Base-by-base conservation (phyloP, 2,113 vertebrate species). In the Carassius auratus region DNA sequence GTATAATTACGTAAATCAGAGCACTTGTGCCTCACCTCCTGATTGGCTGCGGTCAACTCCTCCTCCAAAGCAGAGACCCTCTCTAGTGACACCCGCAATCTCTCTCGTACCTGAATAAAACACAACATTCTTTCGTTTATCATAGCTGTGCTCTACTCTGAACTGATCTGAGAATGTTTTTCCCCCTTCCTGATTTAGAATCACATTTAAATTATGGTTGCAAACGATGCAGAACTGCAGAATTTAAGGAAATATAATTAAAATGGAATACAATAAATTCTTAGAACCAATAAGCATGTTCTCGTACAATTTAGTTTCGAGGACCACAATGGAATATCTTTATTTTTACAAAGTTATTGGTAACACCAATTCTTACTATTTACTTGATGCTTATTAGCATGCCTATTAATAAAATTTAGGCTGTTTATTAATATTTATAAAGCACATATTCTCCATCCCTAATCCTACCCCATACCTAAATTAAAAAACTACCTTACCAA, bases 1-100 rank as follows among this genome's bases (percentile, higher is more conserved):
- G 17, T 78, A 15, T 42, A 33, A 21, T 57, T 36, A 55, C 2
- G n/a, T 14, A 7, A 59, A 74, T 75, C 48, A 42, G 33, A 85
- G 33, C 38, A 76, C 45, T 75, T 52, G 81, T 92, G 86, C 93
- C 86, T 91, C 95, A 97, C 96, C 96, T 97, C 96, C 94, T 97
- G 96, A 95, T 97, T 97, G 93, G 96, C 94, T 93, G 93, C 95
- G 90, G 95, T 89, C 92, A 97, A 93, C 95, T 97, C 96, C 93
- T 96, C 96, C 95, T 97, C 96, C 95, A 97, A 94, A 88, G 95
- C 95, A 88, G 96, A 96, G 92, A 97, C 96, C 94, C 96, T 96
- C 94, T 97, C 96, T 92, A 97, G 95, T 92, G 96, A 97, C 94
- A 97, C 95, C 88, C 96, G 95, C 92, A 97, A 94, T 92, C 96